These are phyloP conservation scores for Anoura caudifer DNA, from an alignment of 2,113 vertebrate genomes.

Conservation along the genomic window DNA sequence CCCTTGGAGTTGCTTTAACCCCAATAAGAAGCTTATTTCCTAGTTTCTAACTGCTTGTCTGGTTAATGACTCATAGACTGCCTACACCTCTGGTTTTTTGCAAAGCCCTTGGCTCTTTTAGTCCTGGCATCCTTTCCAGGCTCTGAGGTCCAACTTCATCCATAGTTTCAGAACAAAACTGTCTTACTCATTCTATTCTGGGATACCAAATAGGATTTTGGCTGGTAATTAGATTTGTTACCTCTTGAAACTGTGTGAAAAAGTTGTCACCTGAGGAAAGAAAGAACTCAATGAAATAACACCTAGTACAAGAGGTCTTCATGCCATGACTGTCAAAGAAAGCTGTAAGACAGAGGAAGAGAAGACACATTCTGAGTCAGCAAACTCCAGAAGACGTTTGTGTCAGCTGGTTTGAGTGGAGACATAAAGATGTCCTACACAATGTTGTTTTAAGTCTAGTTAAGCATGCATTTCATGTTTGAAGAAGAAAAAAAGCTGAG, in stretches of 20 bases:
- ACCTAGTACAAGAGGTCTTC: neutral
- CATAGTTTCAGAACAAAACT: constrained; percentile 47
- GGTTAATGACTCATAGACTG: constrained; percentile 57
- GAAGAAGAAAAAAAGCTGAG: neutral
- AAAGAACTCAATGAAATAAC: constrained; percentile 28
- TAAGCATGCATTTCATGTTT: neutral
- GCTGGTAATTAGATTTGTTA: constrained; percentile 31
- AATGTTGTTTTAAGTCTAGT: neutral
- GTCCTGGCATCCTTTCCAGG: constrained; percentile 52
- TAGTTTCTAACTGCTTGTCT: constrained; percentile 42
- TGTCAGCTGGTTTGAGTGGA: constrained; percentile 3
- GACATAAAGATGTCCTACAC: neutral
- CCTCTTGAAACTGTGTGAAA: constrained; percentile 26
- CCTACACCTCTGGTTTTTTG: constrained; percentile 62
- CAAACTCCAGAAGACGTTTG: constrained; percentile 1
- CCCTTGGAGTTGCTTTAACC: constrained; percentile 47
- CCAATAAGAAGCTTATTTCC: constrained; percentile 51
- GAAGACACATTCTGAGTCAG: neutral
- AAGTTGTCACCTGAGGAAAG: constrained; percentile 8
- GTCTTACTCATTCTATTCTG: constrained; percentile 47
- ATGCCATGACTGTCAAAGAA: neutral
- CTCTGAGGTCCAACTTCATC: constrained; percentile 49
- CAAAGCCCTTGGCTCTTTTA: constrained; percentile 54
- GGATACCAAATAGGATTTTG: constrained; percentile 20
- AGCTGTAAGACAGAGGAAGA: neutral